Conservation (phyloP, 2,797 vertebrate species). For the Pangasius larnaudii region DNA sequence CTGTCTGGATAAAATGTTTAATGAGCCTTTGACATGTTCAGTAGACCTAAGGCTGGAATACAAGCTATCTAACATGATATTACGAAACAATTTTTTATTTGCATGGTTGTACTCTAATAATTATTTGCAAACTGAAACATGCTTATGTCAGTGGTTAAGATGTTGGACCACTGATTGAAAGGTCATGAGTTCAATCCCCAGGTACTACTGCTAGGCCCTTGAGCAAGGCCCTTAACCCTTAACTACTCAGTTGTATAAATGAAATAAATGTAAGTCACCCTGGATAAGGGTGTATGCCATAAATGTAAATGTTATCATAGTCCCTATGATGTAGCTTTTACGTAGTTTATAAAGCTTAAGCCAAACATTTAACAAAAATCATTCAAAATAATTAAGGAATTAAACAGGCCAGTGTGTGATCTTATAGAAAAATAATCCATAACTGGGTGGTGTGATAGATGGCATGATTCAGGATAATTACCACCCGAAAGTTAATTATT, state of each 20-base stretch:
- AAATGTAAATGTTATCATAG: neutral
- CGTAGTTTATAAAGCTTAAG: neutral
- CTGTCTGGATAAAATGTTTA: neutral
- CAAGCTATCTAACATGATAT: neutral
- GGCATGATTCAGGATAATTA: no score
- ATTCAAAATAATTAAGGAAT: neutral
- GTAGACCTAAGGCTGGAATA: neutral
- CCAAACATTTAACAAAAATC: neutral
- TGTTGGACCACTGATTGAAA: no score
- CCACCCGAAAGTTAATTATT: no score
- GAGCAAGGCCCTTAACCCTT: no score
- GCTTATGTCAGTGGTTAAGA: neutral
- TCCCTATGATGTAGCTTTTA: neutral
- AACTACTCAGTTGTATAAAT: no score
- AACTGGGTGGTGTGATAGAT: neutral
- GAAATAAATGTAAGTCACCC: no score
- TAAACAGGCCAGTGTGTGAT: neutral
- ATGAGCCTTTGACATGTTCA: neutral
- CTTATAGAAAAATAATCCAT: neutral
- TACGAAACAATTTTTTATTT: neutral
- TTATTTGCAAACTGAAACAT: neutral
- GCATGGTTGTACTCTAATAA: neutral
- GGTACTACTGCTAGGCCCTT: no score
- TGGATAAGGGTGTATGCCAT: no score
- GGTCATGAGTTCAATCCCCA: no score